Evolutionary conservation across 2,113 vertebrate species (phyloP).

Genomic region (Lichenostomus cassidix): DNA sequence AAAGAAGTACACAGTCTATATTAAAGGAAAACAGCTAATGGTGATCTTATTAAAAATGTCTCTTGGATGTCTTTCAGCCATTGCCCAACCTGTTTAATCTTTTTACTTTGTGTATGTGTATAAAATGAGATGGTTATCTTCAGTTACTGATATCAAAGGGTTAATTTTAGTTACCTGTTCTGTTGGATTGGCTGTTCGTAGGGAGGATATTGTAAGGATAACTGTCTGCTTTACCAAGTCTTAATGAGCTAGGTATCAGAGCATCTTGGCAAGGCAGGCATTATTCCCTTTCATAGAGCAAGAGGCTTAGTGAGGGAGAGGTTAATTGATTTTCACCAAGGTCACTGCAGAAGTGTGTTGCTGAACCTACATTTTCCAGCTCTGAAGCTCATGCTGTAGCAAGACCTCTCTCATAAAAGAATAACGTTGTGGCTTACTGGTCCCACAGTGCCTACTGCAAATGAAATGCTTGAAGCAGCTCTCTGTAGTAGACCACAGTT

Average conservation of each 20-base stretch:
- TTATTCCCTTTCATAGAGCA: constrained; percentile 1
- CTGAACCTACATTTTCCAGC: constrained; percentile 27
- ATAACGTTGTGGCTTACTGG: accelerated
- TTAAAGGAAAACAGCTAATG: background rate
- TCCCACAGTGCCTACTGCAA: background rate
- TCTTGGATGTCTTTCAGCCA: background rate
- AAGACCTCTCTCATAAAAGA: background rate
- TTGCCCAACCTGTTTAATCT: background rate
- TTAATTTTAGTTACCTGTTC: background rate
- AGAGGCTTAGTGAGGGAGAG: constrained; percentile 29
- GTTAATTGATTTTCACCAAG: constrained; percentile 65
- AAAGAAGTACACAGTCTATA: background rate
- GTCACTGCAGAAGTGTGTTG: constrained; percentile 3
- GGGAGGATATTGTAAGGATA: background rate
- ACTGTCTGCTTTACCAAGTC: background rate
- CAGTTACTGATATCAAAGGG: background rate
- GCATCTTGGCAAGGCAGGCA: background rate
- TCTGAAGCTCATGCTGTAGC: background rate
- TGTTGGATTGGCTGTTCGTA: background rate
- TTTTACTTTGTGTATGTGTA: background rate
- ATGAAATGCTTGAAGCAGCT: background rate
- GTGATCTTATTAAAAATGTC: background rate
- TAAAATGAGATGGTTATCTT: background rate
- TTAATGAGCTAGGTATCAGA: constrained; percentile 5
- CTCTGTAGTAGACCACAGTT: background rate